These are phyloP conservation scores for Nesoenas mayeri DNA, from an alignment of 2,113 vertebrate genomes.

Conservation along the genomic window DNA sequence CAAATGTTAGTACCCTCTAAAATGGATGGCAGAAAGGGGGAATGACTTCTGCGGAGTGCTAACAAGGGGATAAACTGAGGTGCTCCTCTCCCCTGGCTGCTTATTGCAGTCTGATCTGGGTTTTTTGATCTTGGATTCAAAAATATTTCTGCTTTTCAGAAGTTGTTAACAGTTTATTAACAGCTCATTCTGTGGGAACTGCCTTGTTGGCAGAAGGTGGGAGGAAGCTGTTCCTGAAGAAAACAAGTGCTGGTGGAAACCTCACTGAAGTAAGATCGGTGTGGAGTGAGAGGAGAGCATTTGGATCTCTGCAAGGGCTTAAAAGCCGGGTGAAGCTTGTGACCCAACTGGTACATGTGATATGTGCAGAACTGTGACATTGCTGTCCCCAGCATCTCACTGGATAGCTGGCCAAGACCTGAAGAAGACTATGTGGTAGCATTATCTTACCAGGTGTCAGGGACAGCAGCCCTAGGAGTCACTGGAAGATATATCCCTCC, in stretches of 20 bases:
- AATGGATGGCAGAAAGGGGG: neutral
- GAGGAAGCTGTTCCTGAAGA: conserved; percentile 4
- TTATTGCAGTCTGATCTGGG: neutral
- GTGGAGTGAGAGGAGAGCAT: neutral
- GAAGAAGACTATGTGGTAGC: neutral
- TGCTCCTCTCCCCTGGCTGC: neutral
- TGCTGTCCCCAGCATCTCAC: neutral
- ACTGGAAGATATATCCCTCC: neutral
- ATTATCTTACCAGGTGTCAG: neutral
- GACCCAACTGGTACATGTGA: neutral
- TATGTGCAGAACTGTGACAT: fast-evolving
- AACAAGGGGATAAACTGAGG: neutral
- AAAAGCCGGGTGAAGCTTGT: neutral
- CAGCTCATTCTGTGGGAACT: neutral
- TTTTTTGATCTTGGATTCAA: neutral
- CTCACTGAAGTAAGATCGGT: neutral
- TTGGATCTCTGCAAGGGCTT: neutral
- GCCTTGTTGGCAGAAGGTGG: conserved; percentile 3
- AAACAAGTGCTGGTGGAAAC: neutral
- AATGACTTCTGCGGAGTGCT: neutral
- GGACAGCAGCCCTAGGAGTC: neutral
- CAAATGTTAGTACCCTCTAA: neutral
- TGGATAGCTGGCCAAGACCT: neutral
- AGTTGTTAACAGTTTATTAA: conserved; percentile 36
- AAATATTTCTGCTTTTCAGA: neutral